These are phyloP conservation scores for Limenitis camilla DNA, from an alignment of 2,888 invertebrate genomes.

Conservation along the genomic window DNA sequence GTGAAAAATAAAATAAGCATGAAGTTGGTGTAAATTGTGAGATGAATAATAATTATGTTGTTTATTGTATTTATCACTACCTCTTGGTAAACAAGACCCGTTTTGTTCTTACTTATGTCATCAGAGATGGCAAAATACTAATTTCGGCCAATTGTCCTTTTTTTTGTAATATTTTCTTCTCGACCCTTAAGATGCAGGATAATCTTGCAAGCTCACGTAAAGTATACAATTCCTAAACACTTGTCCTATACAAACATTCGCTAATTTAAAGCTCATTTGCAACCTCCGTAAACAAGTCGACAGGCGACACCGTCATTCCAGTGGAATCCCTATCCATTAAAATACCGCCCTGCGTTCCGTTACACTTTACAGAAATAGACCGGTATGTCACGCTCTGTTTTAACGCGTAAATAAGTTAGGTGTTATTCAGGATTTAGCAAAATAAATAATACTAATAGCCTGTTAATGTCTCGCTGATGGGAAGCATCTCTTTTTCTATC, in stretches of 20 bases:
- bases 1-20: conserved; percentile 7
- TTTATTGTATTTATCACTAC: too few species aligned
- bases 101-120: too few species aligned
- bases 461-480: too few species aligned
- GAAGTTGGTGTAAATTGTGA: conserved; percentile 1
- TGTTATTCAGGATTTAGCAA: not conserved
- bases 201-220: too few species aligned
- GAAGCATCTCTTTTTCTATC: too few species aligned
- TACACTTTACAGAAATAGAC: conserved; percentile 52
- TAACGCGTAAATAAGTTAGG: conserved; percentile 31
- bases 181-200: too few species aligned
- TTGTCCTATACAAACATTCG: conserved; percentile 11
- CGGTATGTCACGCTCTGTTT: conserved; percentile 49
- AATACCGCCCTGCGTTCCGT: conserved; percentile 36
- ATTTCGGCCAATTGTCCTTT: too few species aligned
- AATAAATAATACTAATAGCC: too few species aligned
- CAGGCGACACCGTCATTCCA: conserved; percentile 26
- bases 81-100: too few species aligned
- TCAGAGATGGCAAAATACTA: too few species aligned
- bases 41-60: not conserved
- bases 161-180: too few species aligned
- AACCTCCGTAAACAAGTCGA: conserved; percentile 19
- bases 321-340: conserved; percentile 45
- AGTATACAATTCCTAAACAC: not conserved
- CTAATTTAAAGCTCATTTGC: conserved; percentile 15